Conservation (phyloP, 2,797 vertebrate species). For the Myioborus miniatus region DNA sequence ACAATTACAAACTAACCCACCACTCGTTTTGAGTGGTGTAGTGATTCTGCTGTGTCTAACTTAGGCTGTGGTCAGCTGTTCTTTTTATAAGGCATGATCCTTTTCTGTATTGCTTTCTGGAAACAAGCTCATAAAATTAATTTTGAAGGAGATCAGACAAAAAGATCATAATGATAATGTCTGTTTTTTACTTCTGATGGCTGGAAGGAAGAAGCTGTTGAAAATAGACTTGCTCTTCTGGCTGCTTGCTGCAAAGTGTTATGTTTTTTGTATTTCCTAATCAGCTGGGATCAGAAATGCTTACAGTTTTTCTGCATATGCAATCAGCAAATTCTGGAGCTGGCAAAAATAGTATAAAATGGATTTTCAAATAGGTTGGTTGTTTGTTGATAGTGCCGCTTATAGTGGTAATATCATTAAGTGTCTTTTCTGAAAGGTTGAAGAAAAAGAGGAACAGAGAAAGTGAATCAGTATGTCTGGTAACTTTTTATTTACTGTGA, state of each 20-base stretch:
- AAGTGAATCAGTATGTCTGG: neutral
- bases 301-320: neutral
- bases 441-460: neutral
- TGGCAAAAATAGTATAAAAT: neutral
- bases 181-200: neutral
- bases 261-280: neutral
- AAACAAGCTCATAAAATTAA: neutral
- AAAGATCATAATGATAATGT: neutral
- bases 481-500: neutral
- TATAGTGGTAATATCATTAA: neutral
- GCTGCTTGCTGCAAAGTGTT: neutral
- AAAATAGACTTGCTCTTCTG: neutral
- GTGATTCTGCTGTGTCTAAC: neutral
- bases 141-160: neutral
- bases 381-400: slow-evolving; percentile 2
- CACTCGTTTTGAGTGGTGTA: neutral
- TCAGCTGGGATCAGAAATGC: neutral
- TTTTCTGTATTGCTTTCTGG: neutral
- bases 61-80: neutral
- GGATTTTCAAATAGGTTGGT: neutral
- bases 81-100: neutral
- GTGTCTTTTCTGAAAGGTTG: neutral
- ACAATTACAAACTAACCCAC: neutral
- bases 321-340: neutral
- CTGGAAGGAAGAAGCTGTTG: neutral